These are phyloP conservation scores for Stomatorhinus ivindoensis DNA, from an alignment of 2,113 vertebrate species.

Conservation along the genomic window DNA sequence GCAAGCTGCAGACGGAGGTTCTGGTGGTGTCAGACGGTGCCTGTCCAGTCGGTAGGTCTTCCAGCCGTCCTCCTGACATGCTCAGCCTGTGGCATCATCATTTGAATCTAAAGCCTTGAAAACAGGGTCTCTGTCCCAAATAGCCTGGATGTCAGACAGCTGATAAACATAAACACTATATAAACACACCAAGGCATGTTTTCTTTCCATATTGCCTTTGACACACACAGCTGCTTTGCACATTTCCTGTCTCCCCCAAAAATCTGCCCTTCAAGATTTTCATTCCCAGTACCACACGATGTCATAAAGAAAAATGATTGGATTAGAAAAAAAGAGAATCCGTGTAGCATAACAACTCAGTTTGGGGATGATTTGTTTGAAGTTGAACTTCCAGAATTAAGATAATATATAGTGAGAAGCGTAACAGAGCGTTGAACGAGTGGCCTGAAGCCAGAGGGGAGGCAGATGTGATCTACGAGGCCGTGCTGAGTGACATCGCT, in stretches of 20 bases:
- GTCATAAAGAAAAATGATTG: neutral
- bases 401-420: neutral
- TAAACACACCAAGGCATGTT: neutral
- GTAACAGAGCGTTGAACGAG: neutral
- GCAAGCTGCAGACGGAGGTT: constrained; percentile 95
- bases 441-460: neutral
- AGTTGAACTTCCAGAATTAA: neutral
- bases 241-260: neutral
- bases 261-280: neutral
- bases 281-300: neutral
- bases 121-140: neutral
- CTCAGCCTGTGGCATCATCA: neutral
- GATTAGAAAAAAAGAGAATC: neutral
- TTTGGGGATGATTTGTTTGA: neutral
- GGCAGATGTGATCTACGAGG: neutral
- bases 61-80: neutral
- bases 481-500: neutral
- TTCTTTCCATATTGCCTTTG: neutral
- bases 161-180: neutral
- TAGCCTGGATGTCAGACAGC: neutral
- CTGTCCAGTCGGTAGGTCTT: constrained; percentile 78
- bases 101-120: neutral
- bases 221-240: neutral
- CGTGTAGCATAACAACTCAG: neutral
- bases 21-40: constrained; percentile 85